A percentile compares a stretch with the other conserved stretches of the same genome.
phyloP scores from a whole-genome alignment of 2,888 invertebrate species.

The Leucophora obtusa region DNA sequence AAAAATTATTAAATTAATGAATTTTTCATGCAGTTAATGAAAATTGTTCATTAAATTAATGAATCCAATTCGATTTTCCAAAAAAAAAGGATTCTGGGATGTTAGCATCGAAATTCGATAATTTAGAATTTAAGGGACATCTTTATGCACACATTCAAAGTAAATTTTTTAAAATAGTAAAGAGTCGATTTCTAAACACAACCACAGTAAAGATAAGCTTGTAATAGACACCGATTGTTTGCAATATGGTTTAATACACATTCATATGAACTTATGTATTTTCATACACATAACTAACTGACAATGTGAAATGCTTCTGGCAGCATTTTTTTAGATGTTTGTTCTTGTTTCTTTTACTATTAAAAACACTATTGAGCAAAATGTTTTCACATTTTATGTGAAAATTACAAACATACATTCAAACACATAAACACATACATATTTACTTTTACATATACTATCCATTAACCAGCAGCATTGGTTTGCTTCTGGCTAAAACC shows the following conservation, averaged over 20 bases:
- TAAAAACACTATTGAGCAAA: constrained; percentile 15
- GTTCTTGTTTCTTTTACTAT: constrained; percentile 28
- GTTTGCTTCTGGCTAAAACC: constrained; percentile 11
- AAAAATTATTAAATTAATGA: too few species aligned
- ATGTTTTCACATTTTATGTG: background rate
- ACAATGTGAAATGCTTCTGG: constrained; percentile 37
- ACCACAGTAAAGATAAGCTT: constrained; percentile 40
- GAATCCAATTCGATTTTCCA: too few species aligned
- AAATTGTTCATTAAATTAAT: too few species aligned
- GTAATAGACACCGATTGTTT: constrained; percentile 47
- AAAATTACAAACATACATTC: constrained; percentile 11
- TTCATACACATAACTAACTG: constrained; percentile 11
- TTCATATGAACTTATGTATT: background rate
- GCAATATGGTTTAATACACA: constrained; percentile 29
- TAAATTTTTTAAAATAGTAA: constrained; percentile 27
- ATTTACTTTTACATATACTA: background rate
- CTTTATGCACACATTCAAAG: background rate
- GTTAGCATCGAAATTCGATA: too few species aligned
- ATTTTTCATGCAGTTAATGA: too few species aligned
- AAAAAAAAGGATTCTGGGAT: too few species aligned
- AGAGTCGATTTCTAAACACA: constrained; percentile 29
- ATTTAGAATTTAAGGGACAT: too few species aligned
- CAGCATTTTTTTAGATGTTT: constrained; percentile 21
- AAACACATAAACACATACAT: background rate
- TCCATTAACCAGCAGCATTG: constrained; percentile 6